Evolutionary conservation across 2,888 invertebrate genomes (phyloP), one percentile per base, ranked within the genome.

Genomic region (Resseliella maxima): DNA sequence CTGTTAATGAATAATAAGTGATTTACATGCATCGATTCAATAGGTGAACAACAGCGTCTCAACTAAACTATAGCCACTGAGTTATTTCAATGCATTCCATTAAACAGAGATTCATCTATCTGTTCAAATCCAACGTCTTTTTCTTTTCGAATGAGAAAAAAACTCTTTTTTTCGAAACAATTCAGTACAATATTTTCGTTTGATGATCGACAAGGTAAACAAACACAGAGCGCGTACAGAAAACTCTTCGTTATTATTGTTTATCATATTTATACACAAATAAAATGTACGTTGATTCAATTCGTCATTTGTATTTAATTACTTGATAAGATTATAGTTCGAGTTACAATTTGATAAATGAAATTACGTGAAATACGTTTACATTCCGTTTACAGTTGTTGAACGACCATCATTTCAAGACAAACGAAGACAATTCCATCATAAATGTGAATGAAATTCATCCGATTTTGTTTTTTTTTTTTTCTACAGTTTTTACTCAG

Each of bases 21-120:
- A 59, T 59, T 72, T 72, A 72, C 72, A 72, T 72, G 72, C 72
- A 72, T 72, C 72, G 72, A 72, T 72, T 72, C 72, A 72, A 12
- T 72, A 31, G 72, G 72, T 72, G 72, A 31, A 31, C 72, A 72
- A 12, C 59, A 59, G 59, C 59, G 0, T 59, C 27, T 72, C 72
- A 31, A 5, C 27, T 3, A 72, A 72, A 31, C 31, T 3, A 18
- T 12, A 72, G 72, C 31, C 6, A 24, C 35, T 50, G 2, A 31
- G 72, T 0, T 35, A 72, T 8, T 72, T 12, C 3, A 72, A 72
- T 21, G 72, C 59, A 24, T 72, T 27, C 35, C 31, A 72, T 35
- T 27, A 8, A n/a, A 72, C 15, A 31, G 72, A 72, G 72, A 72
- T n/a, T 27, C n/a, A 15, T 3, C 35, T 72, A 15, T 72, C 27